These are phyloP conservation scores for Sebastes fasciatus DNA, from an alignment of 2,113 vertebrate species.

Conservation along the genomic window DNA sequence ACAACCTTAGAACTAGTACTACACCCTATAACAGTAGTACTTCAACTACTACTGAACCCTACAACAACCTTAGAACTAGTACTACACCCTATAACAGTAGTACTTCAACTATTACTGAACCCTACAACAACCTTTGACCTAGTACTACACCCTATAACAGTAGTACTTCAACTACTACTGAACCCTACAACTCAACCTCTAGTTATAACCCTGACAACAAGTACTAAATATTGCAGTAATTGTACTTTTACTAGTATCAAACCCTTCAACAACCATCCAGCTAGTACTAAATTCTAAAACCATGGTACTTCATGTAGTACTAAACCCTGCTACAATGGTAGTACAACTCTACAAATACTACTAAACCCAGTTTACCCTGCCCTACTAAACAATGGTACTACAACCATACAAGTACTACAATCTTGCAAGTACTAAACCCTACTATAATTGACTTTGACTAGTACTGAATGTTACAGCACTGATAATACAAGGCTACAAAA, in stretches of 20 bases:
- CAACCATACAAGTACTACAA: neutral
- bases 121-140: too few relatives aligned
- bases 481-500: neutral
- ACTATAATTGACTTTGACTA: neutral
- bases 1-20: neutral
- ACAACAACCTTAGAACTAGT: neutral
- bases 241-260: neutral
- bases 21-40: too few relatives aligned
- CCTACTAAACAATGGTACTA: neutral
- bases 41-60: neutral
- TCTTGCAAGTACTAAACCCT: neutral
- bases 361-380: neutral
- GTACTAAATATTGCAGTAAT: neutral
- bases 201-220: neutral
- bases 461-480: neutral
- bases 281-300: neutral
- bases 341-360: neutral
- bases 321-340: neutral
- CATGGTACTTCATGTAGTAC: neutral
- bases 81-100: too few relatives aligned
- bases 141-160: too few relatives aligned
- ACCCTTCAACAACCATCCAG: neutral
- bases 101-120: too few relatives aligned
- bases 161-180: too few relatives aligned
- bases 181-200: neutral